These are phyloP conservation scores for Rhamphomyia laevipes DNA, from an alignment of 2,888 invertebrate genomes.

Conservation along the genomic window DNA sequence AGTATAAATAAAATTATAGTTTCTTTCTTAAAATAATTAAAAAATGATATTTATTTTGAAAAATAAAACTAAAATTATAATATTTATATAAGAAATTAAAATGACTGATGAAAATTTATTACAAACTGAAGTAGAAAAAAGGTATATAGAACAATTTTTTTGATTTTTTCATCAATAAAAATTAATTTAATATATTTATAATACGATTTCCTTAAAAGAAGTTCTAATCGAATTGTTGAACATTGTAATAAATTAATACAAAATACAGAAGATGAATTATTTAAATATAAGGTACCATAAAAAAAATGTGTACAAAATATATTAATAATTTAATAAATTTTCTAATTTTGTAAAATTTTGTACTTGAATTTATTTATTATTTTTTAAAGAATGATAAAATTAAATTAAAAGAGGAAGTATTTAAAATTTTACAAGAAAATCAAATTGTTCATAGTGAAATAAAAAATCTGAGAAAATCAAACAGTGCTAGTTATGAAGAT, in stretches of 20 bases:
- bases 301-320: conserved; percentile 1
- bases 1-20: not conserved
- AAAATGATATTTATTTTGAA: not conserved
- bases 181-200: not conserved
- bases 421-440: conserved; percentile 33
- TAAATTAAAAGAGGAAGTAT: conserved; percentile 26
- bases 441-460: conserved; percentile 22
- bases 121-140: not conserved
- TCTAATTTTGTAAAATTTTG: not conserved
- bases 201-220: conserved; percentile 8
- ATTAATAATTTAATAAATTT: not conserved
- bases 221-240: conserved; percentile 17
- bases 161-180: too few relatives aligned
- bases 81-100: not conserved
- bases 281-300: conserved; percentile 19
- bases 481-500: conserved; percentile 10
- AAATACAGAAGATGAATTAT: conserved; percentile 25
- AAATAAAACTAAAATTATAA: not conserved
- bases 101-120: not conserved
- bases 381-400: conserved; percentile 26
- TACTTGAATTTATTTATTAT: not conserved
- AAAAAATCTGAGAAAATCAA: conserved; percentile 17
- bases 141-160: too few relatives aligned
- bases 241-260: conserved; percentile 25
- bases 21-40: too few relatives aligned